A percentile compares a stretch with the other conserved stretches of the same genome.
These are phyloP conservation scores for Myrmecophaga tridactyla DNA, from an alignment of 2,113 vertebrate species.

Conservation along the genomic window DNA sequence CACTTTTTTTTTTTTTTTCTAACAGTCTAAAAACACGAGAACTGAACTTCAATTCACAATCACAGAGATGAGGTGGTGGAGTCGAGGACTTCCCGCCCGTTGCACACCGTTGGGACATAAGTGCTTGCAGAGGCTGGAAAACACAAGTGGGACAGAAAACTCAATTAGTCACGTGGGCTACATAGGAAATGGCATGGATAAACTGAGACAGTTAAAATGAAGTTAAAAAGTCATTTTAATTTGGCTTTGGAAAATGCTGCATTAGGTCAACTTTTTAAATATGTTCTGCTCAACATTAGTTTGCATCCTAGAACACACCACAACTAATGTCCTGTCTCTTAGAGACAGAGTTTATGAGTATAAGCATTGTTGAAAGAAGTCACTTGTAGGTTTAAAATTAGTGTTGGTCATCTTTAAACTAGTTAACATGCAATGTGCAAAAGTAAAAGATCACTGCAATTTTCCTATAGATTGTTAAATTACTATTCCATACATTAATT, in stretches of 20 bases:
- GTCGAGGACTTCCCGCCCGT: constrained; percentile 98
- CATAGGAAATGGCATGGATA: not conserved
- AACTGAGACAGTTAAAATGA: not conserved
- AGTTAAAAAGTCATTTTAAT: not conserved
- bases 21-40: constrained; percentile 91
- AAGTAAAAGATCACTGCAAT: not conserved
- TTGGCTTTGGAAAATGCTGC: not conserved
- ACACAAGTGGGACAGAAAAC: constrained; percentile 57
- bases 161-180: not conserved
- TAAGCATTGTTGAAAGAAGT: constrained; percentile 2
- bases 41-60: constrained; percentile 82
- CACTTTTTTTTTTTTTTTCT: constrained; percentile 85
- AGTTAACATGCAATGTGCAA: not conserved
- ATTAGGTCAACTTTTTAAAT: not conserved
- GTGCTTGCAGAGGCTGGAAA: constrained; percentile 93
- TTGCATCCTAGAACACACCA: not conserved
- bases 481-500: not conserved
- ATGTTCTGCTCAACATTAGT: not conserved
- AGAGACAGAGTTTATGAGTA: not conserved
- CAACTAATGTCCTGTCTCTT: not conserved
- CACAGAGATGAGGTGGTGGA: constrained; percentile 99
- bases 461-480: constrained; percentile 7
- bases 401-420: not conserved
- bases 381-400: constrained; percentile 19
- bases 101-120: constrained; percentile 95